Conservation (phyloP, 2,113 vertebrate genomes). For the Nesoenas mayeri region DNA sequence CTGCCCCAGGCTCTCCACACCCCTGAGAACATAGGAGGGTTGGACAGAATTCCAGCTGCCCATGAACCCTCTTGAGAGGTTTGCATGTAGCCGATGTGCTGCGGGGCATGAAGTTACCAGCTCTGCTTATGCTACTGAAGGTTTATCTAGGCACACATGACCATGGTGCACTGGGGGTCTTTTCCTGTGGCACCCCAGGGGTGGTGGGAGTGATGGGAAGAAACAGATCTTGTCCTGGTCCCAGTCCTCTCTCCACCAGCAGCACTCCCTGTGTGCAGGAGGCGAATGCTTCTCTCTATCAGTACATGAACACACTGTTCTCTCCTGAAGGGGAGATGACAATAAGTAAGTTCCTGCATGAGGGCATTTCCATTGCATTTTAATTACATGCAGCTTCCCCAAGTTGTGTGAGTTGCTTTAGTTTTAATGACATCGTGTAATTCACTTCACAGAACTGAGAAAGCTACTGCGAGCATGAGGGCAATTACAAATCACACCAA, state of each 20-base stretch:
- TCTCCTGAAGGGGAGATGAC: background rate
- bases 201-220: background rate
- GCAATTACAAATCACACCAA: background rate
- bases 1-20: background rate
- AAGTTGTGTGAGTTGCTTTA: background rate
- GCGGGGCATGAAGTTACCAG: background rate
- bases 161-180: fast-evolving
- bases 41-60: background rate
- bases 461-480: background rate
- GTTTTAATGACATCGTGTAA: background rate
- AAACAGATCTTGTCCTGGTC: background rate
- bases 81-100: too few relatives aligned
- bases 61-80: background rate
- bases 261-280: background rate
- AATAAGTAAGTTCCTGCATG: background rate
- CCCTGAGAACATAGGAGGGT: background rate
- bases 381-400: background rate
- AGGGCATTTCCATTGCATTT: background rate
- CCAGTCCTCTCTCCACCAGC: background rate
- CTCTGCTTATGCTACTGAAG: background rate
- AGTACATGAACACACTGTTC: background rate
- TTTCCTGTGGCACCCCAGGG: background rate
- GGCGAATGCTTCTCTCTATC: background rate
- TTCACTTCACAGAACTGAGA: background rate
- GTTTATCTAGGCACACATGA: fast-evolving